Percentiles rank a stretch among this genome's conserved stretches.
phyloP scores from a whole-genome alignment of 2,113 vertebrate genomes.

The Thunnus maccoyii region DNA sequence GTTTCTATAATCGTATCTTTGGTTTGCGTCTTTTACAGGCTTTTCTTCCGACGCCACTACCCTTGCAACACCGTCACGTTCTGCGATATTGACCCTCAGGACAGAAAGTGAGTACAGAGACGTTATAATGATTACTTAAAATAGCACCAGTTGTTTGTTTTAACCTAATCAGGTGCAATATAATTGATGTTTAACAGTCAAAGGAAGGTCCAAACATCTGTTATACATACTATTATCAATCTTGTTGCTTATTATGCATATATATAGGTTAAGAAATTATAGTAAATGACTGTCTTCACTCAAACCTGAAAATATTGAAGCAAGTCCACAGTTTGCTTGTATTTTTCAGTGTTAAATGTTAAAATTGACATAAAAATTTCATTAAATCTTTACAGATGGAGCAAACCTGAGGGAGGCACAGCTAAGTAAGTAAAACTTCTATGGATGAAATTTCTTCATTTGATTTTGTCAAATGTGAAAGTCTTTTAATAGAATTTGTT shows the following conservation, averaged over 20 bases:
- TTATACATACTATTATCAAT: too few relatives aligned
- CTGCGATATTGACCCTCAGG: conserved; percentile 95
- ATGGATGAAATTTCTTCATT: neutral
- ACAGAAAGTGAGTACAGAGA: conserved; percentile 92
- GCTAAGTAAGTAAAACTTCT: conserved; percentile 86
- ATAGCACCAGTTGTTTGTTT: neutral
- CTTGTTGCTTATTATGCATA: too few relatives aligned
- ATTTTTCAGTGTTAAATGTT: neutral
- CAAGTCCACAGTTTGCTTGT: too few relatives aligned
- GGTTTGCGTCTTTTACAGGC: conserved; percentile 78
- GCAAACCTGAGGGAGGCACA: conserved; percentile 87
- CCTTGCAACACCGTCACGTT: conserved; percentile 95
- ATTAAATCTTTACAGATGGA: conserved; percentile 84
- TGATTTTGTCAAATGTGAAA: neutral
- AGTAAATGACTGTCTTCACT: too few relatives aligned
- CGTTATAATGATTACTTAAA: neutral
- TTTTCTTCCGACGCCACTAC: conserved; percentile 98
- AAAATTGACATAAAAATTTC: neutral
- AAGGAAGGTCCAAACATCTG: neutral
- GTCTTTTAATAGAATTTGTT: too few relatives aligned
- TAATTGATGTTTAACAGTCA: too few relatives aligned
- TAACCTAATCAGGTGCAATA: neutral
- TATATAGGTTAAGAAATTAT: too few relatives aligned
- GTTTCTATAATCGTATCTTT: neutral
- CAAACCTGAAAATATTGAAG: too few relatives aligned